These are phyloP conservation scores for Homarus gammarus DNA, from an alignment of 2,888 invertebrate species.

Conservation along the genomic window DNA sequence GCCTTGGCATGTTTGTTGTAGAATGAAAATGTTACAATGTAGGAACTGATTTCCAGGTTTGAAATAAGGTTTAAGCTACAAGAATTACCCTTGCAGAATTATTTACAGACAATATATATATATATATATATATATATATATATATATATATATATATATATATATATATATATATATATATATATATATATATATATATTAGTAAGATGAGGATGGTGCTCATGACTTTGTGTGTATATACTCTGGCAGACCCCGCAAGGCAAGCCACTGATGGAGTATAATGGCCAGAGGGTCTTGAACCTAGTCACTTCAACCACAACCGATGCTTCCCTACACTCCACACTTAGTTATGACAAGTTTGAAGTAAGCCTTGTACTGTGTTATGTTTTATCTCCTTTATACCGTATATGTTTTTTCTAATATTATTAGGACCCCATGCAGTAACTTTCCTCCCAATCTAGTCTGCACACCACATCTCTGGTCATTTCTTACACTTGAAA, in stretches of 20 bases:
- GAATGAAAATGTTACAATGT: too few species aligned
- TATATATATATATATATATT: neutral
- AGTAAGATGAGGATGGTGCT: neutral
- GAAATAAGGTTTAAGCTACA: too few species aligned
- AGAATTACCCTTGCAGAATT: too few species aligned
- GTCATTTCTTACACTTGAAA: too few species aligned
- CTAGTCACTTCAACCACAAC: neutral
- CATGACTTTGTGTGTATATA: neutral
- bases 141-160: neutral
- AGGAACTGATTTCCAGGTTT: too few species aligned
- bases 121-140: neutral
- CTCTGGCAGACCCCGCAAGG: slow-evolving; percentile 39
- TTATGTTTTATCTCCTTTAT: neutral
- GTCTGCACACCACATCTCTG: too few species aligned
- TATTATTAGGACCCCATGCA: too few species aligned
- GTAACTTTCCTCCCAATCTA: too few species aligned
- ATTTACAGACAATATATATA: too few species aligned
- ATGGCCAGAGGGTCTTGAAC: neutral
- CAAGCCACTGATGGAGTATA: slow-evolving; percentile 25
- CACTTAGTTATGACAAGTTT: slow-evolving; percentile 24
- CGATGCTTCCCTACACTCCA: slow-evolving; percentile 17
- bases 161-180: neutral
- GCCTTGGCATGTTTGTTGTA: too few species aligned
- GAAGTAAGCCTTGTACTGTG: neutral
- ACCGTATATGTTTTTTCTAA: neutral